Percentiles rank a stretch among this genome's conserved stretches.
phyloP scores from a whole-genome alignment of 2,888 invertebrate species.

The Cosmopolites sordidus region DNA sequence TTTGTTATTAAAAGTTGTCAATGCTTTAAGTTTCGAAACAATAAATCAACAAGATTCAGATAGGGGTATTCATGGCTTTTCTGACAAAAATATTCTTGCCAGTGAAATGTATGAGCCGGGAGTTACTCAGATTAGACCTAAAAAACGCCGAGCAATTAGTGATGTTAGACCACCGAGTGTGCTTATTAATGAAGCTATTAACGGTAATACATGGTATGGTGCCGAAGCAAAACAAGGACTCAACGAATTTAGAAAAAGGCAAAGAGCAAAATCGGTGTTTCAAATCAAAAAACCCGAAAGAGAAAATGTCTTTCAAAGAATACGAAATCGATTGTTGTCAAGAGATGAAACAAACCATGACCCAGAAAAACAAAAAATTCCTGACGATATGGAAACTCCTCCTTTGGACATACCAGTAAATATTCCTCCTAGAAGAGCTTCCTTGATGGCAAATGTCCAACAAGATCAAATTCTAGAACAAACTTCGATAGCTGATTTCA shows the following conservation, averaged over 20 bases:
- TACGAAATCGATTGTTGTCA: slow-evolving; percentile 20
- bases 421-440: slow-evolving; percentile 33
- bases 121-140: slow-evolving; percentile 39
- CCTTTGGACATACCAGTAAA: slow-evolving; percentile 39
- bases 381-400: slow-evolving; percentile 48
- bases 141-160: slow-evolving; percentile 60
- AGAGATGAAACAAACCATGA: slow-evolving; percentile 30
- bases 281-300: slow-evolving; percentile 30
- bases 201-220: slow-evolving; percentile 66
- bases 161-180: slow-evolving; percentile 49
- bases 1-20: slow-evolving; percentile 70
- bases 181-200: slow-evolving; percentile 44
- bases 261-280: slow-evolving; percentile 20
- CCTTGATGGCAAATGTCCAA: slow-evolving; percentile 22
- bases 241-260: slow-evolving; percentile 47
- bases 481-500: slow-evolving; percentile 77
- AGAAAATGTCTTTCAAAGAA: slow-evolving; percentile 22
- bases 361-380: slow-evolving; percentile 36
- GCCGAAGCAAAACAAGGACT: slow-evolving; percentile 59
- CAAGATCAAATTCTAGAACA: slow-evolving; percentile 68
- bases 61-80: slow-evolving; percentile 64
- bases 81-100: slow-evolving; percentile 69
- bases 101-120: slow-evolving; percentile 55
- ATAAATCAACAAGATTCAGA: slow-evolving; percentile 37
- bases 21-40: slow-evolving; percentile 62